phyloP scores from a whole-genome alignment of 2,797 vertebrate genomes.

The Chiroxiphia lanceolata region DNA sequence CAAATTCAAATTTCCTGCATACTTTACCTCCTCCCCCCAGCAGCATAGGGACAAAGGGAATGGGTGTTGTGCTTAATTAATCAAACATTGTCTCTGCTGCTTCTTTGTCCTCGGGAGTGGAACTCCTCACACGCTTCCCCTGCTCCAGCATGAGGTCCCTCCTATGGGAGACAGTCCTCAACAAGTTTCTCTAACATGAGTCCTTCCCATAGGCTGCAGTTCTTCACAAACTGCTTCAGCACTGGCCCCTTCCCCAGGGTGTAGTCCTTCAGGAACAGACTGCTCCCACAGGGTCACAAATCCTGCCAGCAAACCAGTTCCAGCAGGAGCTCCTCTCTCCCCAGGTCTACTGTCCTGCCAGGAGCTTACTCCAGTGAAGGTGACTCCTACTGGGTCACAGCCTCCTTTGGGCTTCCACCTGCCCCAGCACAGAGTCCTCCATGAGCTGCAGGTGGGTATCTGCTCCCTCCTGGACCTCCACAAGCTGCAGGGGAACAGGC shows the following conservation, averaged over 20 bases:
- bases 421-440: not conserved
- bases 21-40: not conserved
- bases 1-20: not conserved
- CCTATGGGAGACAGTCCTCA: not conserved
- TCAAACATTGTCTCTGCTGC: not conserved
- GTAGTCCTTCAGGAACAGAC: not conserved
- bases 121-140: not conserved
- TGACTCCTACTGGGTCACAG: not conserved
- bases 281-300: not conserved
- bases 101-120: not conserved
- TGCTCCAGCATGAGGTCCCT: not conserved
- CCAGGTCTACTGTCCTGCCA: not conserved
- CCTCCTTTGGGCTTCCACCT: not conserved
- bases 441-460: not conserved
- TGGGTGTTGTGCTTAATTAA: not conserved
- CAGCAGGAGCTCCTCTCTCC: not conserved
- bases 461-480: not conserved
- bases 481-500: not conserved
- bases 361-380: not conserved
- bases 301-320: not conserved
- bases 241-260: no score
- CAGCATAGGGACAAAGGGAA: not conserved
- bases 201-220: not conserved
- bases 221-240: not conserved
- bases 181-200: not conserved